Evolutionary conservation across 2,888 invertebrate genomes (phyloP), one percentile per base, ranked within the genome.

Genomic region (Malachius bipustulatus): DNA sequence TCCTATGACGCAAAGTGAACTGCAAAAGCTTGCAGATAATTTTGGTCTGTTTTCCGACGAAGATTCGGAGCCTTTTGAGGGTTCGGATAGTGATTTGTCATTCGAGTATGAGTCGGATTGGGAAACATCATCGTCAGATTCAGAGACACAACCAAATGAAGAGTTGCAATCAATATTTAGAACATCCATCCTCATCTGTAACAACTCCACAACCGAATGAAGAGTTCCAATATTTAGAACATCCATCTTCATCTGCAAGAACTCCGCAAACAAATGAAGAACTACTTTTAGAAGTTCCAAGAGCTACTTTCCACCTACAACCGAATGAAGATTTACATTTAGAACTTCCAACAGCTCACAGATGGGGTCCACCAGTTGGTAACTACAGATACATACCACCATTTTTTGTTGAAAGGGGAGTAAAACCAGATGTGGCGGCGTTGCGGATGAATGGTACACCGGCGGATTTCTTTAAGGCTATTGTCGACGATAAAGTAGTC

Each of bases 401-500:
- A 28, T 28, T 28, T 28, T 28, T 11, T 28, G 28, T 9, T 10
- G n/a, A 8, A 28, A n/a, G n/a, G 11, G 28, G 4, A 28, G 11
- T 28, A 9, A 6, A 10, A 6, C 28, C 28, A 28, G 28, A 28
- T 28, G 28, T 28, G 11, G 28, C 28, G 11, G 14, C n/a, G 8
- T 14, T 16, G 6, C 36, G 14, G 6, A 14, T 30, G 10, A 34
- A 37, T 16, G 9, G 9, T 4, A 28, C 36, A 37, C 36, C 32
- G 24, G 24, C 10, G 26, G 9, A 19, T n/a, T 36, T 38, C 11
- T 36, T 38, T n/a, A 35, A 34, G 14, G 16, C 32, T 10, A 38
- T 46, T 30, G 38, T 39, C 38, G 40, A 47, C 29, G 47, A 49
- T 8, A 6, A 10, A 8, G 11, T 28, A 9, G 11, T 28, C 28